Conservation (phyloP, 2,113 vertebrate genomes). For the Syrmaticus mikado region DNA sequence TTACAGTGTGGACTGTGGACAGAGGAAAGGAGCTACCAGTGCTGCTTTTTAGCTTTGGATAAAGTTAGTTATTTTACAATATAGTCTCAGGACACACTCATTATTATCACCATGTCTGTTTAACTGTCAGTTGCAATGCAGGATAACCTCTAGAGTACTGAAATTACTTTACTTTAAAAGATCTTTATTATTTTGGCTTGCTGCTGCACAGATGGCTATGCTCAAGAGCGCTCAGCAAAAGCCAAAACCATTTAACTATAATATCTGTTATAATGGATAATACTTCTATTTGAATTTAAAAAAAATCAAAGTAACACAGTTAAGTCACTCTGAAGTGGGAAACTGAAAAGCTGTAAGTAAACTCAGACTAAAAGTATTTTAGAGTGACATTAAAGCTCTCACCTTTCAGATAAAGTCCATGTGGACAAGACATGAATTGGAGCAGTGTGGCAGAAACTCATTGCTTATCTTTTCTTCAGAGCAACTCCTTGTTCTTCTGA, state of each 20-base stretch:
- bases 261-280: fast-evolving
- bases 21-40: neutral
- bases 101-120: fast-evolving
- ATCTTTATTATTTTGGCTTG: neutral
- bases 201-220: neutral
- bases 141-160: neutral
- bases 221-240: neutral
- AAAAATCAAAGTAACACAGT: neutral
- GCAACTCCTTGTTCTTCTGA: neutral
- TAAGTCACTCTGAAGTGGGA: neutral
- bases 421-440: fast-evolving
- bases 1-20: neutral
- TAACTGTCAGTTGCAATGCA: neutral
- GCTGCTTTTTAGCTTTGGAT: neutral
- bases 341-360: neutral
- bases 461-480: neutral
- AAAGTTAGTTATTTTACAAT: neutral
- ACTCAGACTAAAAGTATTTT: no score
- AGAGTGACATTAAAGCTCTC: neutral
- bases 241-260: neutral
- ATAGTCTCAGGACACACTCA: neutral
- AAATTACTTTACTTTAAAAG: neutral
- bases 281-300: neutral
- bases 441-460: neutral
- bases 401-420: fast-evolving